Conservation (phyloP, 2,113 vertebrate genomes). For the Sturnus vulgaris region DNA sequence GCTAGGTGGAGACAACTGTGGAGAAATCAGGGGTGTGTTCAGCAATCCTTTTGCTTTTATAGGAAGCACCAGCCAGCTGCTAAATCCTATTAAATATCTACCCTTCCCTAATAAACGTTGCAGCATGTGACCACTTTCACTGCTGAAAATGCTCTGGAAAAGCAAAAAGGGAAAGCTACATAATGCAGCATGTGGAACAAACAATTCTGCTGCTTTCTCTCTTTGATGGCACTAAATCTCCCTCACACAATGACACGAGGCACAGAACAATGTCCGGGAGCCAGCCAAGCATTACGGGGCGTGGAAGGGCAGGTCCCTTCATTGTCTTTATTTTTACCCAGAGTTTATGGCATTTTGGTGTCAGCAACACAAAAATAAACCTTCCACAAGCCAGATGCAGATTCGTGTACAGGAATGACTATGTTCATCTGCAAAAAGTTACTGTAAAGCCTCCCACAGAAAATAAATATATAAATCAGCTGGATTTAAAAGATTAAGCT, state of each 20-base stretch:
- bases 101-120: neutral
- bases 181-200: neutral
- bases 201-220: slow-evolving; percentile 31
- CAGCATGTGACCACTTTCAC: slow-evolving; percentile 27
- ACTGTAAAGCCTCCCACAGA: neutral
- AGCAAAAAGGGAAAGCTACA: slow-evolving; percentile 24
- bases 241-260: neutral
- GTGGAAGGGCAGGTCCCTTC: neutral
- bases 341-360: neutral
- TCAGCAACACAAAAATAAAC: slow-evolving; percentile 27
- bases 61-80: neutral
- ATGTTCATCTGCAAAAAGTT: neutral
- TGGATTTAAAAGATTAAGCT: neutral
- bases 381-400: neutral
- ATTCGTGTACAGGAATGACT: neutral
- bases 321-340: slow-evolving; percentile 18
- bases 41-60: neutral
- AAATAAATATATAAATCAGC: neutral
- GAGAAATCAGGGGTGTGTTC: neutral
- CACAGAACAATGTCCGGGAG: slow-evolving; percentile 15
- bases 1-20: neutral
- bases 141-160: neutral
- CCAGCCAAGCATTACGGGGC: neutral
- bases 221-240: slow-evolving; percentile 51
- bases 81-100: slow-evolving; percentile 14